A percentile compares a stretch with the other conserved stretches of the same genome.
phyloP scores from a whole-genome alignment of 2,888 invertebrate genomes.

The Diogma glabrata region DNA sequence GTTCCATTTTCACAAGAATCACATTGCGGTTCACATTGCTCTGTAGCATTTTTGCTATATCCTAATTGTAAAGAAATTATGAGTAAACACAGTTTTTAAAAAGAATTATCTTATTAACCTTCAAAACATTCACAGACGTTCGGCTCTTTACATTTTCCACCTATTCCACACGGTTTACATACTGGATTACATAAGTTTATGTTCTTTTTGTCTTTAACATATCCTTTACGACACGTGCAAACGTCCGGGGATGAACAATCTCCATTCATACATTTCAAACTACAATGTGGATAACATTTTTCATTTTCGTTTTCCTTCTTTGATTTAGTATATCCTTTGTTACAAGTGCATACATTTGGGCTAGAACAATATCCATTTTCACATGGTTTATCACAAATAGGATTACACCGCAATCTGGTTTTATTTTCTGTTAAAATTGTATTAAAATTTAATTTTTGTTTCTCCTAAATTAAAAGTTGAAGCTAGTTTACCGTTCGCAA shows the following conservation, averaged over 20 bases:
- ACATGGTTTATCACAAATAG: conserved; percentile 9
- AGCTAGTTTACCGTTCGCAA: conserved; percentile 30
- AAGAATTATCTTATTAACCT: too few species aligned
- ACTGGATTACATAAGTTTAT: background rate
- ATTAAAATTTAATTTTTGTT: too few species aligned
- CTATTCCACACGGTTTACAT: background rate
- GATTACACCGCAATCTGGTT: conserved; percentile 11
- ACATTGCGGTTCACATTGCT: conserved; percentile 3
- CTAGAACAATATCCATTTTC: conserved; percentile 1
- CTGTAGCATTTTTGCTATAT: background rate
- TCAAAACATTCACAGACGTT: background rate
- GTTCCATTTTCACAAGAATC: background rate
- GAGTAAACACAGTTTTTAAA: too few species aligned
- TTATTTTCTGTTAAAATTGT: too few species aligned
- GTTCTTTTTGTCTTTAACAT: background rate
- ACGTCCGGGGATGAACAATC: background rate
- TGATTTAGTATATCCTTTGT: background rate
- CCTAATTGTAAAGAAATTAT: too few species aligned
- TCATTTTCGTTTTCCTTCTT: too few species aligned
- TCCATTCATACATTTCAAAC: background rate
- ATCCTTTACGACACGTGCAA: background rate
- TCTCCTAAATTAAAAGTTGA: too few species aligned
- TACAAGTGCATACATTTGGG: background rate
- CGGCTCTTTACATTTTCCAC: background rate
- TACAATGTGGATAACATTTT: background rate